Base-by-base conservation (phyloP, 2,113 vertebrate genomes). In the Mohoua ochrocephala region DNA sequence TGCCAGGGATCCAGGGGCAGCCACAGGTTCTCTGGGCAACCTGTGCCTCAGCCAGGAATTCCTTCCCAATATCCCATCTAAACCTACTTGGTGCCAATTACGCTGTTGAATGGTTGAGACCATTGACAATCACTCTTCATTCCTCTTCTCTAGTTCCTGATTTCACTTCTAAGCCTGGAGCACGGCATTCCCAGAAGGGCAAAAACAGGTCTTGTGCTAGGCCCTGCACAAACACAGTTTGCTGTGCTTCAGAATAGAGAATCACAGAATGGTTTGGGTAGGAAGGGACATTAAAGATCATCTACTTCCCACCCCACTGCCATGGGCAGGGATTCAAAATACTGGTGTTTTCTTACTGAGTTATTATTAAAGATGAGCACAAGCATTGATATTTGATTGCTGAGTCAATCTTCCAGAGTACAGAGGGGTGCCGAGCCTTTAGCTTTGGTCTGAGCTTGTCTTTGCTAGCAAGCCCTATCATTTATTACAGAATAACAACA, bases 21-120 rank as follows among this genome's bases (percentile, higher is more conserved):
- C 37, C 77, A 24, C 77, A 74, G 52, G 28, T 65, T 0, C 87
- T 82, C 37, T 67, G 69, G 19, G 10, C 13, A 82, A 8, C 53
- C 20, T 53, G n/a, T 4, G 28, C 56, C 41, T 0, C 20, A n/a
- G 19, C 1, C 37, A 60, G 4, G 0, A 59, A 27, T 53, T 75
- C 61, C 23, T 27, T 5, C 53, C 78, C 31, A 27, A 7, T 2
- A 27, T 26, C 39, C 35, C 6, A 6, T 45, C 47, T 27, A 41
- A 53, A 10, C 30, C 20, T 53, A 6, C 30, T 53, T 53, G 9
- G 31, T 45, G 28, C 26, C 37, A 37, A 1, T 47, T 35, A 57
- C 83, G 74, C 13, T 1, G 1, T 19, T 64, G 13, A 35, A 7
- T 1, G 1, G 6, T 16, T 78, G 54, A 65, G 30, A 44, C 7